A percentile compares a stretch with the other conserved stretches of the same genome.
phyloP scores from a whole-genome alignment of 2,888 invertebrate genomes.

The Eristalis pertinax region DNA sequence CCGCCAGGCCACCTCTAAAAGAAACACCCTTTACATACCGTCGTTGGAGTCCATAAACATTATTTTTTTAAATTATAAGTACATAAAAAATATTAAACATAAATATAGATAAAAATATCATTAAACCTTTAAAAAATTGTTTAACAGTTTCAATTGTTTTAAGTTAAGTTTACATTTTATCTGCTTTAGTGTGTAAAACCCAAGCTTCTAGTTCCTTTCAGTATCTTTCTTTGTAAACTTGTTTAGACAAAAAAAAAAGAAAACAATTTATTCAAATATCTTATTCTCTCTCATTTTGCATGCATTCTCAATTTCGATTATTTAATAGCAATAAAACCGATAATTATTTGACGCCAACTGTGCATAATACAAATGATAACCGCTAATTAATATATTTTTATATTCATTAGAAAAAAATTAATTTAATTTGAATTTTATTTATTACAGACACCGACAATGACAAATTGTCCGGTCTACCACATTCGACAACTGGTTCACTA shows the following conservation, averaged over 20 bases:
- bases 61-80: no score
- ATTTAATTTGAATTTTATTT: background rate
- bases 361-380: background rate
- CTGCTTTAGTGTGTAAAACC: background rate
- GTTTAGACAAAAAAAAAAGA: no score
- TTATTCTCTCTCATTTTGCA: slow-evolving; percentile 17
- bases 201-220: no score
- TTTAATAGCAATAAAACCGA: background rate
- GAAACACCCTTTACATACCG: no score
- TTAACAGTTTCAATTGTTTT: no score
- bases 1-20: no score
- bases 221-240: no score
- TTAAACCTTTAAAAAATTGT: no score
- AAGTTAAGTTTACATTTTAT: slow-evolving; percentile 13
- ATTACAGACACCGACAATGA: slow-evolving; percentile 81
- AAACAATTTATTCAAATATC: no score
- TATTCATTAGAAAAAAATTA: background rate
- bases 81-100: no score
- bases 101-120: no score
- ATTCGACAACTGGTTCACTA: slow-evolving; percentile 82
- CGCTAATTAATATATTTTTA: background rate
- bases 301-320: slow-evolving; percentile 30
- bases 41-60: no score
- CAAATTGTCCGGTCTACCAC: slow-evolving; percentile 81
- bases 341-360: background rate